A percentile compares a stretch with the other conserved stretches of the same genome.
Evolutionary conservation across 64 coral and sea anemone species (phyloP).

Genomic region (Montipora foliosa): DNA sequence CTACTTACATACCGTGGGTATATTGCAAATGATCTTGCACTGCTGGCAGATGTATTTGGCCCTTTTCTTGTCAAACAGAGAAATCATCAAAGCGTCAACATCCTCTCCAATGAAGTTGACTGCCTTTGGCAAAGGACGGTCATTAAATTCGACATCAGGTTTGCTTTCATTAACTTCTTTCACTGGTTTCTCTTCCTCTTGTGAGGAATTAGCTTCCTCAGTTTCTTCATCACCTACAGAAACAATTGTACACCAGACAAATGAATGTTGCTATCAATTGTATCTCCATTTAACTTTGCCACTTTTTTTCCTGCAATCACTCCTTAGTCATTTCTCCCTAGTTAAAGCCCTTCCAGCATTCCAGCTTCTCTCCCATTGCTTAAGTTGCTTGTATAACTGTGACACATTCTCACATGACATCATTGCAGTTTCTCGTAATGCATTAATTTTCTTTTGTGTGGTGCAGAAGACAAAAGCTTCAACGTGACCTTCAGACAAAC

Average conservation of each 20-base stretch:
- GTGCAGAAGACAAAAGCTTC: too few species aligned
- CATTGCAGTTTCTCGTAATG: too few species aligned
- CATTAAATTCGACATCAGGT: neutral
- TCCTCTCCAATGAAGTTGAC: constrained; percentile 79
- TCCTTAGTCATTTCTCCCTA: too few species aligned
- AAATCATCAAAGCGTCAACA: constrained; percentile 71
- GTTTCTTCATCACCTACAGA: constrained; percentile 25
- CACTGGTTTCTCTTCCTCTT: constrained; percentile 29
- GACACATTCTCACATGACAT: too few species aligned
- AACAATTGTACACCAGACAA: neutral
- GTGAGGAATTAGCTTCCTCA: neutral
- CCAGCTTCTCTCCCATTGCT: too few species aligned
- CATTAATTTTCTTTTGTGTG: too few species aligned
- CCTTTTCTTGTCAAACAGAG: constrained; percentile 66
- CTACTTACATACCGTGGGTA: constrained; percentile 59
- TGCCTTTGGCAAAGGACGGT: constrained; percentile 12
- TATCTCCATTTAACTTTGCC: neutral
- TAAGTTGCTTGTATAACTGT: too few species aligned
- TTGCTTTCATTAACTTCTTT: neutral
- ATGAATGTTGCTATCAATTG: neutral
- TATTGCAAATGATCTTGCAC: constrained; percentile 95
- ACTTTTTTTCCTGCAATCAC: too few species aligned
- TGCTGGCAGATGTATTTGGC: constrained; percentile 83
- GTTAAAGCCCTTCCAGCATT: too few species aligned
- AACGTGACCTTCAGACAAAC: too few species aligned